These are phyloP conservation scores for Cyphomyrus discorhynchus DNA, from an alignment of 2,113 vertebrate species.

Conservation along the genomic window DNA sequence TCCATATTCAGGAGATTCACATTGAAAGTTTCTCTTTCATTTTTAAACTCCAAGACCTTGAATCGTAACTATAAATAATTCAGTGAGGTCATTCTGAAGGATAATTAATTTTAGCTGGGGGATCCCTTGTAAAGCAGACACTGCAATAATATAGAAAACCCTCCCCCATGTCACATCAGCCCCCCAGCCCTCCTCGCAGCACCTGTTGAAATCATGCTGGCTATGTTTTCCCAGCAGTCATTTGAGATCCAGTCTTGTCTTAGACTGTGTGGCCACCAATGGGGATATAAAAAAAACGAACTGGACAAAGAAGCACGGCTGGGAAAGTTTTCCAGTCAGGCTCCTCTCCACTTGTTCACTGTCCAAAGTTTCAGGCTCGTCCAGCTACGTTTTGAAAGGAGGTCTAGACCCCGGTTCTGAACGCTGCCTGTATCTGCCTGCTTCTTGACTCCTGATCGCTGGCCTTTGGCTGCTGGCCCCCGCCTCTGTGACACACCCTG, in stretches of 20 bases:
- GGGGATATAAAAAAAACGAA: background rate
- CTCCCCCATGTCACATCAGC: slow-evolving; percentile 28
- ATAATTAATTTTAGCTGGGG: slow-evolving; percentile 55
- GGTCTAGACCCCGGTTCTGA: background rate
- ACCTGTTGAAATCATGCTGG: slow-evolving; percentile 51
- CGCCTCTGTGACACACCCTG: background rate
- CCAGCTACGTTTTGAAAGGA: background rate
- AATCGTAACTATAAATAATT: slow-evolving; percentile 51
- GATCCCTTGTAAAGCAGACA: slow-evolving; percentile 29
- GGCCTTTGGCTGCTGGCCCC: background rate
- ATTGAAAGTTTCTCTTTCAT: slow-evolving; percentile 36
- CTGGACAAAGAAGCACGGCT: background rate
- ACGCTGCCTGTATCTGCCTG: background rate
- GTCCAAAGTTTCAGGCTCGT: background rate
- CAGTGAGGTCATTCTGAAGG: slow-evolving; percentile 43
- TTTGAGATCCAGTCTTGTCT: slow-evolving; percentile 29
- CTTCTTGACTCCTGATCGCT: too few relatives aligned
- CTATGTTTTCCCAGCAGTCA: slow-evolving; percentile 49
- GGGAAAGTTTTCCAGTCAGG: background rate
- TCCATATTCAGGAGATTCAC: slow-evolving; percentile 25
- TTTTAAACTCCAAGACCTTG: slow-evolving; percentile 10
- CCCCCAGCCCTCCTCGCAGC: slow-evolving; percentile 30
- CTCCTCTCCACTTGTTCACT: background rate
- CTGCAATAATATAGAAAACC: slow-evolving; percentile 45
- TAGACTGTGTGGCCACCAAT: slow-evolving; percentile 24